Evolutionary conservation across 2,113 vertebrate genomes (phyloP).

Genomic region (Aix galericulata): DNA sequence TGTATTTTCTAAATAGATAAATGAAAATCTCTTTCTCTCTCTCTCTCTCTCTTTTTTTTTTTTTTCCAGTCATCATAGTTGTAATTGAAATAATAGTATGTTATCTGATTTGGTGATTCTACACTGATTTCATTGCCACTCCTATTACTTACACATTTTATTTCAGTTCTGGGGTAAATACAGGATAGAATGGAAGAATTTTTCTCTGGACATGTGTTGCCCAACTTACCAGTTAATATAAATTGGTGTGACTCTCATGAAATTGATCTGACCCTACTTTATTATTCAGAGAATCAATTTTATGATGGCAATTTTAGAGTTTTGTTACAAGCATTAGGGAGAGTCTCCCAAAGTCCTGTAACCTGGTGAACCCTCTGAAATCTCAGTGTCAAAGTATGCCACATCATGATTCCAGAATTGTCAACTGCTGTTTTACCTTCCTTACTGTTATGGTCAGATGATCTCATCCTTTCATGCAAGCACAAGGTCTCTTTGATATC

Average conservation of each 20-base stretch:
- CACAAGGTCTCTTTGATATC: not conserved
- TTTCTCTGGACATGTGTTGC: not conserved
- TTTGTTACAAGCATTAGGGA: not conserved
- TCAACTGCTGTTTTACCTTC: not conserved
- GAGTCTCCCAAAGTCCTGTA: rapidly evolving
- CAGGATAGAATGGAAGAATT: not conserved
- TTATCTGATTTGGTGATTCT: not conserved
- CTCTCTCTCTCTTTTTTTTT: too few species aligned
- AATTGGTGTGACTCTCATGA: not conserved
- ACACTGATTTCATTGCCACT: not conserved
- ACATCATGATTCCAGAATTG: not conserved
- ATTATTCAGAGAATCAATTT: not conserved
- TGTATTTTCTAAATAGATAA: not conserved
- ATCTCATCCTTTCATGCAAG: not conserved
- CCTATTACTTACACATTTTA: not conserved
- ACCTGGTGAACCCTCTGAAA: not conserved
- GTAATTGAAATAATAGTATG: not conserved
- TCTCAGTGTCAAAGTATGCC: rapidly evolving
- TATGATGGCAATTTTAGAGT: not conserved
- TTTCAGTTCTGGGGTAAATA: not conserved
- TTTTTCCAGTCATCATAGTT: not conserved
- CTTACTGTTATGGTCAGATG: not conserved
- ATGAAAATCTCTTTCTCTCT: not conserved
- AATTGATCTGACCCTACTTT: not conserved
- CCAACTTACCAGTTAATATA: not conserved